Evolutionary conservation across 92 coral and sea anemone genomes (phyloP).

Genomic region (Actinostola sp.): DNA sequence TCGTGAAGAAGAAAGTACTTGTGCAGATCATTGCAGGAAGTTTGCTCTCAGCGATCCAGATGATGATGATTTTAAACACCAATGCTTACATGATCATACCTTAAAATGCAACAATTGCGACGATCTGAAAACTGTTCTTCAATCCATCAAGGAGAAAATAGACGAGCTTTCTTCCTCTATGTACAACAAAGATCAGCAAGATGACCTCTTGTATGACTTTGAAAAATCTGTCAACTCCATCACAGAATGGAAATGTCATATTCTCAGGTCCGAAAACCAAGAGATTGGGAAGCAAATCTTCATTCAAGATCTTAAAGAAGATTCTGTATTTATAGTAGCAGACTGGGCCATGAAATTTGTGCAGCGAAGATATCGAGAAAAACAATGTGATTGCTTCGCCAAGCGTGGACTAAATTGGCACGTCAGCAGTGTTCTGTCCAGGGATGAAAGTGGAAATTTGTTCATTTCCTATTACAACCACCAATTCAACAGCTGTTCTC

Average conservation of each 20-base stretch:
- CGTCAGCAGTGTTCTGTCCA: constrained; percentile 39
- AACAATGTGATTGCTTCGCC: constrained; percentile 61
- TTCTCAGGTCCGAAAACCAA: constrained; percentile 46
- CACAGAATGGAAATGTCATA: constrained; percentile 53
- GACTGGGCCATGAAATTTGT: constrained; percentile 76
- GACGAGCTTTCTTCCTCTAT: constrained; percentile 20
- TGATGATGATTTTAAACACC: constrained; percentile 22
- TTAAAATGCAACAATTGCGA: constrained; percentile 41
- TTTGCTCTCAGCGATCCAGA: constrained; percentile 49
- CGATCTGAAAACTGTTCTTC: constrained; percentile 24
- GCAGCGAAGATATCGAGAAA: constrained; percentile 47
- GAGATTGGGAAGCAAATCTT: constrained; percentile 35
- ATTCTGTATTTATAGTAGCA: constrained; percentile 24
- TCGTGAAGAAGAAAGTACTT: constrained; percentile 26
- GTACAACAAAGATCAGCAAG: constrained; percentile 38
- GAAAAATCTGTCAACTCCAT: constrained; percentile 18
- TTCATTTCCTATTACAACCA: constrained; percentile 20
- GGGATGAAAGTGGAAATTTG: constrained; percentile 18
- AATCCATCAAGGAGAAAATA: constrained; percentile 29
- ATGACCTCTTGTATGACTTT: constrained; percentile 41
- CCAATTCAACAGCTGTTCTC: constrained; percentile 46
- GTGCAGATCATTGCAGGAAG: constrained; percentile 57
- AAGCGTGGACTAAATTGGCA: constrained; percentile 67
- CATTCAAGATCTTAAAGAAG: constrained; percentile 29
- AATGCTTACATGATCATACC: constrained; percentile 41